Percentiles rank a stretch among this genome's conserved stretches.
Evolutionary conservation across 92 coral and sea anemone genomes (phyloP).

Genomic region (Zoanthus solanderi): DNA sequence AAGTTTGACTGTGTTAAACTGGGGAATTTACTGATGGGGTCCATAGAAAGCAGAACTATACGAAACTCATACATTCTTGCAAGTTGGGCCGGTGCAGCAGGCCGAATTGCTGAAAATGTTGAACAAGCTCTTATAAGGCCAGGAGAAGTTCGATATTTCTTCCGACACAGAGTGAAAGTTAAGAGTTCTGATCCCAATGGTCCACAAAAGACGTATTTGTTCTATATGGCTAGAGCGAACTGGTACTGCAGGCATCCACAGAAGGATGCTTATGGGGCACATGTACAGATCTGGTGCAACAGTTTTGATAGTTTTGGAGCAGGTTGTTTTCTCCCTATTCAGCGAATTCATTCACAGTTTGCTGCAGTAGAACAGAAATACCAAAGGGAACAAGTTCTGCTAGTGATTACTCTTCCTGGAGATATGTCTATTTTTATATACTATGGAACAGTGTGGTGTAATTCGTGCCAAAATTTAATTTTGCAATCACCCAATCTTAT

Average conservation of each 20-base stretch:
- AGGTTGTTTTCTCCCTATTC: constrained; percentile 47
- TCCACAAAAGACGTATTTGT: constrained; percentile 2
- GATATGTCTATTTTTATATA: neutral
- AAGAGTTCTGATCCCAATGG: constrained; percentile 4
- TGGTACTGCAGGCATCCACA: constrained; percentile 52
- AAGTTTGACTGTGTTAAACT: constrained; percentile 42
- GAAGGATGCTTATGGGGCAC: neutral
- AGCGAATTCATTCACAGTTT: constrained; percentile 26
- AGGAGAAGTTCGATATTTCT: constrained; percentile 27
- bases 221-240: constrained; percentile 52
- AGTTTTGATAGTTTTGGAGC: constrained; percentile 55
- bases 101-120: constrained; percentile 5
- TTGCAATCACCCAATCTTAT: too few relatives aligned
- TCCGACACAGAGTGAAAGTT: constrained; percentile 57
- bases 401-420: neutral
- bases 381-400: neutral
- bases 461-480: too few relatives aligned
- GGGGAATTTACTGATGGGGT: constrained; percentile 49
- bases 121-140: neutral
- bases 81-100: constrained; percentile 58
- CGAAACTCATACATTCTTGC: constrained; percentile 65
- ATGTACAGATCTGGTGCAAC: constrained; percentile 20
- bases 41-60: constrained; percentile 46
- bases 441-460: too few relatives aligned
- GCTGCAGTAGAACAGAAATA: neutral